Evolutionary conservation across 2,797 vertebrate genomes (phyloP), one percentile per base, ranked within the genome.

Genomic region (Pangasius macronema): DNA sequence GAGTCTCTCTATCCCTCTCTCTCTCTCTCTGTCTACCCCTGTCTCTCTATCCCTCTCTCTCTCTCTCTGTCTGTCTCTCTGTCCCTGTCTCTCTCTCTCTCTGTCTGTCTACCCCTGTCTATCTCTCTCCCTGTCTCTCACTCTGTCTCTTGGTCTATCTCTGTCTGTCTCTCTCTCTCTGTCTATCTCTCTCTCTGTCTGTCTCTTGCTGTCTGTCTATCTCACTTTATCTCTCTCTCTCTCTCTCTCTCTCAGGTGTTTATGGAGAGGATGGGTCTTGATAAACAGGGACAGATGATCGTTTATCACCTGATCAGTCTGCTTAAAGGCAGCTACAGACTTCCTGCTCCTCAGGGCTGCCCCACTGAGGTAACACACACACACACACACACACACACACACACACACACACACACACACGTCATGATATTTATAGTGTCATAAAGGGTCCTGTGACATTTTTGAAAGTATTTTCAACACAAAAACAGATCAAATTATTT

Each of bases 251-350:
- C 11, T 77, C 91, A 99, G 99, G 97, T 99, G 91, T 99, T 99
- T 90, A 99, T 99, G 98, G 96, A 97, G 65, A 97, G 97, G 95
- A 99, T 99, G 95, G 98, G 98, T 30, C 97, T 96, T 80, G 98
- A 99, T 92, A 99, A 99, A 91, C 99, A 99, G 92, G 98, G 98
- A 53, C 99, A 99, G 94, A 99, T 99, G 99, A 99, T 99, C 70
- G 98, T 99, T 2, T 99, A 98, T 93, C 97, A 99, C 91, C 95
- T 99, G 90, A 97, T 98, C 89, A 97, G 98, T 86, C 96, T 99
- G 90, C 92, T 96, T 87, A 98, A 97, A 91, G 95, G 94, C 39
- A 97, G 96, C 63, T 97, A 96, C 76, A 95, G 98, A 90, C 91
- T 99, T 10, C 97, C 97, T 0, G 94, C 95, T 86, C 98, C 98